Percentiles rank a stretch among this genome's conserved stretches.
Conservation (phyloP, 2,113 vertebrate species). For the Herpailurus yagouaroundi region DNA sequence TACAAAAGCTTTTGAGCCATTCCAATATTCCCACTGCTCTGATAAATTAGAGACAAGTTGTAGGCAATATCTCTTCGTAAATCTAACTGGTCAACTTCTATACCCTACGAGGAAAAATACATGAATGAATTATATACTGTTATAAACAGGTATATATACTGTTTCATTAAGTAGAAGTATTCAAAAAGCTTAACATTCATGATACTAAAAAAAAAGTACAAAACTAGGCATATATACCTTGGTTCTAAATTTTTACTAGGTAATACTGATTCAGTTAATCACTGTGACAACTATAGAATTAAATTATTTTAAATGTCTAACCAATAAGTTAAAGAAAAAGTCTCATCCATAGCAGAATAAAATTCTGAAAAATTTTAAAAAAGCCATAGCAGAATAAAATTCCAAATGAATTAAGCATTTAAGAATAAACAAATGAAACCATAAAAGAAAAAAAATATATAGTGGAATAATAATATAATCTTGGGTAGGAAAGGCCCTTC, state of each 20-base stretch:
- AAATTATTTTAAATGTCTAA: constrained; percentile 21
- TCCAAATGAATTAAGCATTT: background rate
- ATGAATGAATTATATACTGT: background rate
- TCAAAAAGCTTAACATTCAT: background rate
- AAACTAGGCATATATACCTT: background rate
- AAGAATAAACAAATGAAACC: background rate
- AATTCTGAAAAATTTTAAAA: background rate
- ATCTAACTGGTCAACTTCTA: constrained; percentile 94
- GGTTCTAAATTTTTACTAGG: constrained; percentile 9
- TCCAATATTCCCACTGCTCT: constrained; percentile 92
- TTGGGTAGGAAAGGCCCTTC: background rate
- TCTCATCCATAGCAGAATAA: background rate
- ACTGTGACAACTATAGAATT: background rate
- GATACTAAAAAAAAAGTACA: background rate
- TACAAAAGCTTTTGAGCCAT: constrained; percentile 91
- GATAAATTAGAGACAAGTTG: constrained; percentile 97
- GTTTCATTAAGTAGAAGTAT: background rate
- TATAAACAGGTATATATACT: background rate
- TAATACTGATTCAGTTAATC: constrained; percentile 13
- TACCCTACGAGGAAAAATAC: constrained; percentile 87
- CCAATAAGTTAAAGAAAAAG: background rate
- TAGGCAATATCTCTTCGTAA: constrained; percentile 94
- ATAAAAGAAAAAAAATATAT: background rate
- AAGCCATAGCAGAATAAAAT: background rate
- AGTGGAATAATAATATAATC: background rate